A percentile compares a stretch with the other conserved stretches of the same genome.
Evolutionary conservation across 2,797 vertebrate genomes (phyloP).

Genomic region (Distichodus sexfasciatus): DNA sequence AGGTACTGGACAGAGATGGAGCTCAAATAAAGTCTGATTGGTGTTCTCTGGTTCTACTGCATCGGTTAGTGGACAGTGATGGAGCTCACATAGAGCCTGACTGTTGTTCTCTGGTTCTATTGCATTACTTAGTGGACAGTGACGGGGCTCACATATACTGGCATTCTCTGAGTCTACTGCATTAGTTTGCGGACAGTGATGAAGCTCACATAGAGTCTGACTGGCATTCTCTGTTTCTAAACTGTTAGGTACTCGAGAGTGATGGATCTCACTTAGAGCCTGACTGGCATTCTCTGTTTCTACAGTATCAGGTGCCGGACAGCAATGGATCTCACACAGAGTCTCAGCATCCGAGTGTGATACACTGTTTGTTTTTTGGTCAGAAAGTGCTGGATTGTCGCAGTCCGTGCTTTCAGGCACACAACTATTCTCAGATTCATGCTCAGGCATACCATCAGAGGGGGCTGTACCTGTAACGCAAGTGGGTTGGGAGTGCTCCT

Average conservation of each 20-base stretch:
- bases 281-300: conserved; percentile 2
- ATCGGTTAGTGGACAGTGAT: background rate
- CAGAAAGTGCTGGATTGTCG: conserved; percentile 29
- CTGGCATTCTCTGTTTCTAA: background rate
- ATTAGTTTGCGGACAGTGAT: background rate
- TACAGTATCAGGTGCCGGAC: background rate
- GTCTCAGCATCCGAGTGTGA: conserved; percentile 2
- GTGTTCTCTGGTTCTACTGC: background rate
- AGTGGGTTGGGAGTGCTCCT: background rate
- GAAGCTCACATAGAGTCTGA: background rate
- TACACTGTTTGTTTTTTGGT: conserved; percentile 2
- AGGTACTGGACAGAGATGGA: background rate
- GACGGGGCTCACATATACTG: background rate
- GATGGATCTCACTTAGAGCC: background rate
- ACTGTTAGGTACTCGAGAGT: background rate
- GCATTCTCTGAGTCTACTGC: conserved; percentile 1
- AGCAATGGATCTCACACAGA: background rate
- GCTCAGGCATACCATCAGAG: conserved; percentile 19
- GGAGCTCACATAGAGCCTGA: background rate
- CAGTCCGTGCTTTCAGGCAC: conserved; percentile 23
- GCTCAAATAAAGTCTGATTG: background rate
- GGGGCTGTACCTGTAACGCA: conserved; percentile 44
- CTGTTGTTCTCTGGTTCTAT: background rate
- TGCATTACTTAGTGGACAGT: background rate
- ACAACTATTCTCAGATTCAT: conserved; percentile 38